A percentile compares a stretch with the other conserved stretches of the same genome.
Conservation (phyloP, 2,888 invertebrate species). For the Platerodrilus igneus region DNA sequence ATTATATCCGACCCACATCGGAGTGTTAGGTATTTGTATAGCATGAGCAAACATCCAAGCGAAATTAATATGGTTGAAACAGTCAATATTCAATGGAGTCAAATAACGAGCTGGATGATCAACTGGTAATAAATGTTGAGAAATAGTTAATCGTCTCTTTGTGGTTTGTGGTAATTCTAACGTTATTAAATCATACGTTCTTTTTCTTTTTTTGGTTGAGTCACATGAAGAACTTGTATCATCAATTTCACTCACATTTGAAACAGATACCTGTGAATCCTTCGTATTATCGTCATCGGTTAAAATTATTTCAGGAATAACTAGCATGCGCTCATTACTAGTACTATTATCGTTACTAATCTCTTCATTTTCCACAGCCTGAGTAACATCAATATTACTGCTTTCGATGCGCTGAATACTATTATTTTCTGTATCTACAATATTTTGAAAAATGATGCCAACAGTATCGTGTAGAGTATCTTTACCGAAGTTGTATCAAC, state of each 20-base stretch:
- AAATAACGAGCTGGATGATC: constrained; percentile 8
- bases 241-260: constrained; percentile 2
- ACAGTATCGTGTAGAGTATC: too few species aligned
- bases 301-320: background rate
- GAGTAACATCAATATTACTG: background rate
- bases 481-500: too few species aligned
- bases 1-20: too few species aligned
- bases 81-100: constrained; percentile 4
- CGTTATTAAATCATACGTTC: constrained; percentile 5
- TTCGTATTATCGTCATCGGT: constrained; percentile 4
- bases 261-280: constrained; percentile 7
- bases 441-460: too few species aligned
- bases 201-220: constrained; percentile 7
- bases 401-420: too few species aligned
- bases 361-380: background rate
- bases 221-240: background rate
- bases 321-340: background rate
- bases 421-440: too few species aligned
- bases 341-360: constrained; percentile 3
- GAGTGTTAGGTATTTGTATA: too few species aligned
- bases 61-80: constrained; percentile 3
- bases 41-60: too few species aligned
- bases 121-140: background rate
- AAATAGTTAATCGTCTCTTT: constrained; percentile 3
- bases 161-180: constrained; percentile 4